Base-by-base conservation (phyloP, 2,797 vertebrate species). In the Ibycter americanus region DNA sequence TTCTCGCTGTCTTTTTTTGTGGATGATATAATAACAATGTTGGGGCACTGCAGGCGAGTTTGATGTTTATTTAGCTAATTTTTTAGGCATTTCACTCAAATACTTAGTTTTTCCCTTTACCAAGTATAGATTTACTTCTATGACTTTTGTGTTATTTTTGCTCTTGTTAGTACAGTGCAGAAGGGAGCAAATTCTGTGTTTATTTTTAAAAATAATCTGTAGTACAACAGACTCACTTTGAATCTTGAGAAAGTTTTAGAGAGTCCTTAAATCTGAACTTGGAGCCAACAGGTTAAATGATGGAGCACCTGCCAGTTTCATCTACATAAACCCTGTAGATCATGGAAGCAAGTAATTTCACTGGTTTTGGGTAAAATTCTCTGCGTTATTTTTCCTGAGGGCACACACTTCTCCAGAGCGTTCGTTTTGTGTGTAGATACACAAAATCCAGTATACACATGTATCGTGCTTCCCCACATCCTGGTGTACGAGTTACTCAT, bases 361-460 rank as follows among this genome's bases (percentile, higher is more conserved):
- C 31, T 90, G 74, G 16, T 87, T 97, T 96, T 93, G 94, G 93
- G 88, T 87, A 74, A 90, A 95, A 92, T 95, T 89, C 80, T 80
- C 32, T 95, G 55, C 32, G 13, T 92, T 95, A 46, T 78, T 92
- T 84, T 52, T 85, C 46, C 59, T 0, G 32, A 66, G 74, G 58
- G 44, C n/a, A 19, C 29, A 59, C 8, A 0, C 36, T 94, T 54
- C 66, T 91, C 66, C 38, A 63, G 36, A 84, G 65, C 40, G 21
- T 90, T 85, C 51, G 29, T 70, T 95, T 55, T 92, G n/a, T 87
- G 42, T 93, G 49, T 85, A 17, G 34, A 1, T 58, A 55, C 42
- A 63, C 46, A 86, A 78, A 87, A 91, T 36, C 55, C 78, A 31
- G 49, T 65, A 15, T 40, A 83, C 31, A 89, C 54, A 74, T 32